Percentiles rank a stretch among this genome's conserved stretches.
Evolutionary conservation across 2,113 vertebrate species (phyloP).

Genomic region (Loxodonta africana): DNA sequence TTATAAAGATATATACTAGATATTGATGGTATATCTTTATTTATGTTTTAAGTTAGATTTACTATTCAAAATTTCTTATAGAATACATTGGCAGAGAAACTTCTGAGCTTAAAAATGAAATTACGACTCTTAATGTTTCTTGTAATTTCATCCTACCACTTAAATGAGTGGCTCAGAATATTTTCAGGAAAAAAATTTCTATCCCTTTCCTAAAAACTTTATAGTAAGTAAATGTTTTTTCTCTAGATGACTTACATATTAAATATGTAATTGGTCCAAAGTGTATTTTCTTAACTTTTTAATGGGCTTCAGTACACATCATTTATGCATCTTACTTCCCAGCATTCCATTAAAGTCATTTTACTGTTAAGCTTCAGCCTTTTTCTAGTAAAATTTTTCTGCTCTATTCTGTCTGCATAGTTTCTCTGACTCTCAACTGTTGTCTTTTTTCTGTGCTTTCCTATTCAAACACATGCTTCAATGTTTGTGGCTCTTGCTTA

Average conservation of each 20-base stretch:
- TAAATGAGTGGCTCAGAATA: constrained; percentile 48
- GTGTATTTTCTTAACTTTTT: constrained; percentile 37
- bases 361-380: constrained; percentile 85
- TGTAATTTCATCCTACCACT: constrained; percentile 46
- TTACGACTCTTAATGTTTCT: background rate
- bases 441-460: constrained; percentile 93
- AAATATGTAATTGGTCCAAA: constrained; percentile 61
- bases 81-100: constrained; percentile 33
- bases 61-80: constrained; percentile 20
- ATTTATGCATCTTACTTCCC: constrained; percentile 74
- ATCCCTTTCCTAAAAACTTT: background rate
- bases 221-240: background rate
- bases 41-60: constrained; percentile 60
- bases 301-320: constrained; percentile 27
- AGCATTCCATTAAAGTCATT: constrained; percentile 82
- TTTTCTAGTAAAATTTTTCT: constrained; percentile 85
- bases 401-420: constrained; percentile 89
- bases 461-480: constrained; percentile 95
- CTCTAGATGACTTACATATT: constrained; percentile 61
- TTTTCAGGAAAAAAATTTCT: constrained; percentile 32
- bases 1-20: background rate
- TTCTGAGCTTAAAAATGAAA: constrained; percentile 46
- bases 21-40: background rate
- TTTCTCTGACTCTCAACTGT: constrained; percentile 88
- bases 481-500: constrained; percentile 98